phyloP scores from a whole-genome alignment of 2,888 invertebrate genomes.

The Thera britannica region DNA sequence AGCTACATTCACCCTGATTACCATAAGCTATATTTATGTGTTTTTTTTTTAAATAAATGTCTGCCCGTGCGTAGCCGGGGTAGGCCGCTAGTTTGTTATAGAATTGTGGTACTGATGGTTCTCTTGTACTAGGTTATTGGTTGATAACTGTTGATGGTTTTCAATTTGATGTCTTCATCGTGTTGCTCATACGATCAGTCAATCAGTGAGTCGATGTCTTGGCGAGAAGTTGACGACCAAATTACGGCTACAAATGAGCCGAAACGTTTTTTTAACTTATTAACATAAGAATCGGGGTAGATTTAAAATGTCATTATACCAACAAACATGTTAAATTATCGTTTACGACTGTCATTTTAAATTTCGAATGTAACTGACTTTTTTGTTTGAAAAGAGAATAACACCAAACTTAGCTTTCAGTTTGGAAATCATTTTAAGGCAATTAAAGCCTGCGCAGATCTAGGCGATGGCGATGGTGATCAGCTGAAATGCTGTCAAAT shows the following conservation, averaged over 20 bases:
- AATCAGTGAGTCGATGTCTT: constrained; percentile 51
- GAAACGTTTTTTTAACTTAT: constrained; percentile 45
- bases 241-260: constrained; percentile 46
- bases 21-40: too few species aligned
- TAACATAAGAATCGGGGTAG: constrained; percentile 39
- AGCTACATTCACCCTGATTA: too few species aligned
- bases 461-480: too few species aligned
- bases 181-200: constrained; percentile 53
- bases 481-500: too few species aligned
- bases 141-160: constrained; percentile 69
- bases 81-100: too few species aligned
- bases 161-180: constrained; percentile 80
- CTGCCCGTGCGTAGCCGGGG: too few species aligned
- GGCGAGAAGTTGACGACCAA: constrained; percentile 47
- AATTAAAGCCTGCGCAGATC: background rate
- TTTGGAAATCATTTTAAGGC: background rate
- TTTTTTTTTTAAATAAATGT: too few species aligned
- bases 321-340: constrained; percentile 21
- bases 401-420: too few species aligned
- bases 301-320: constrained; percentile 34
- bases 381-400: background rate
- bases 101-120: constrained; percentile 20
- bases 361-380: constrained; percentile 17
- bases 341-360: constrained; percentile 25
- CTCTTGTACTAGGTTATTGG: constrained; percentile 43